Evolutionary conservation across 2,888 invertebrate genomes (phyloP).

Genomic region (Rotaria socialis): DNA sequence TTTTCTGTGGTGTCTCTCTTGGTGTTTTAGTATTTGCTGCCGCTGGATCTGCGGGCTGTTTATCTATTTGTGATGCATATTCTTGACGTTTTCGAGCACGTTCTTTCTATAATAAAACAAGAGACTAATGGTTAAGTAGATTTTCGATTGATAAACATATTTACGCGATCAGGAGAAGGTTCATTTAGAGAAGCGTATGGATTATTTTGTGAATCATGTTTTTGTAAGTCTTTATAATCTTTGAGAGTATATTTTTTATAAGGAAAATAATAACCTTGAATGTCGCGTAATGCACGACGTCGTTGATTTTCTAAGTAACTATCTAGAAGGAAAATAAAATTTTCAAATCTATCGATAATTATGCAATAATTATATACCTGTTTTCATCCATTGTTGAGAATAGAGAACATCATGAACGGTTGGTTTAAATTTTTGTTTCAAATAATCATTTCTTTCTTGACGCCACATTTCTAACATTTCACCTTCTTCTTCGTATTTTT

Average conservation of each 20-base stretch:
- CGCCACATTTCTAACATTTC: background rate
- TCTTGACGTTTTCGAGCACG: background rate
- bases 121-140: no score
- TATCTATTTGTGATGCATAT: background rate
- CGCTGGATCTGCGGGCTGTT: background rate
- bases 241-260: constrained; percentile 11
- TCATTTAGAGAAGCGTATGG: background rate
- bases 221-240: constrained; percentile 36
- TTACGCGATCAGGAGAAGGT: background rate
- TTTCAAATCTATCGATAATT: background rate
- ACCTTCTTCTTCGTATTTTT: background rate
- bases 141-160: no score
- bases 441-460: background rate
- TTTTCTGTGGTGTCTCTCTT: background rate
- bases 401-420: background rate
- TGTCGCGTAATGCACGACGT: constrained; percentile 11
- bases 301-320: constrained; percentile 33
- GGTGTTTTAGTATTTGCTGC: background rate
- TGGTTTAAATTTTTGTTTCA: background rate
- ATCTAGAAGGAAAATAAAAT: background rate
- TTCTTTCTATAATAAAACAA: background rate
- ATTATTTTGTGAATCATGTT: background rate
- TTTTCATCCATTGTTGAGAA: background rate
- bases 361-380: background rate
- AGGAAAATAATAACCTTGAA: constrained; percentile 30